Evolutionary conservation across 2,797 vertebrate species (phyloP).

Genomic region (Smutsia temminckii): DNA sequence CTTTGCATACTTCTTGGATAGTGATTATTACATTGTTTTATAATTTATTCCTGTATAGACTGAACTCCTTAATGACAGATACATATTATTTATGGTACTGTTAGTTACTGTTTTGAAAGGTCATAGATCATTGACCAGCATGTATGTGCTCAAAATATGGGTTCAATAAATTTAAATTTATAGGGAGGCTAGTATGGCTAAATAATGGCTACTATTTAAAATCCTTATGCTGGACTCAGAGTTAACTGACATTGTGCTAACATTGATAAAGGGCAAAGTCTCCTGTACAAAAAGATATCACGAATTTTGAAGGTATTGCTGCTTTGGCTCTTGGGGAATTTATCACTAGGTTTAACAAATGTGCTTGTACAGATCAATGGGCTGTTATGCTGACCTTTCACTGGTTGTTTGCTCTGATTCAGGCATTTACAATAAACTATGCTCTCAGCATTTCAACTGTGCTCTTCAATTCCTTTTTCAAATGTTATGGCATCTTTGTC

Average conservation of each 20-base stretch:
- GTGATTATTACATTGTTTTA: background rate
- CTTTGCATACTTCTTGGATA: background rate
- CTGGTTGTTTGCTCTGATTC: slow-evolving; percentile 45
- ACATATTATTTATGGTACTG: background rate
- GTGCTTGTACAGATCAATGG: slow-evolving; percentile 54
- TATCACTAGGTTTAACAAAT: slow-evolving; percentile 60
- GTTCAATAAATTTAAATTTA: background rate
- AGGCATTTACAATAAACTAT: slow-evolving; percentile 53
- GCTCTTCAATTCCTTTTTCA: slow-evolving; percentile 25
- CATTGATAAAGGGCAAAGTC: background rate
- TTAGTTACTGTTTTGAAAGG: background rate
- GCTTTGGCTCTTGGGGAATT: background rate
- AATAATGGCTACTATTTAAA: background rate
- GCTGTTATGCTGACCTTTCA: slow-evolving; percentile 57
- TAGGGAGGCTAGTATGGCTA: background rate
- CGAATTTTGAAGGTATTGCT: slow-evolving; percentile 38
- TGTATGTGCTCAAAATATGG: background rate
- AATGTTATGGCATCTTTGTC: slow-evolving; percentile 59
- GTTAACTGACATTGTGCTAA: slow-evolving; percentile 21
- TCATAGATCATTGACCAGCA: background rate
- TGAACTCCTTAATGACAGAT: background rate
- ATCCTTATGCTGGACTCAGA: background rate
- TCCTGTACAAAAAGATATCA: background rate
- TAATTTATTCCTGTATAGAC: background rate
- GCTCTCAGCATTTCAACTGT: background rate